Conservation (phyloP, 2,888 invertebrate genomes). For the Tipula helvola region DNA sequence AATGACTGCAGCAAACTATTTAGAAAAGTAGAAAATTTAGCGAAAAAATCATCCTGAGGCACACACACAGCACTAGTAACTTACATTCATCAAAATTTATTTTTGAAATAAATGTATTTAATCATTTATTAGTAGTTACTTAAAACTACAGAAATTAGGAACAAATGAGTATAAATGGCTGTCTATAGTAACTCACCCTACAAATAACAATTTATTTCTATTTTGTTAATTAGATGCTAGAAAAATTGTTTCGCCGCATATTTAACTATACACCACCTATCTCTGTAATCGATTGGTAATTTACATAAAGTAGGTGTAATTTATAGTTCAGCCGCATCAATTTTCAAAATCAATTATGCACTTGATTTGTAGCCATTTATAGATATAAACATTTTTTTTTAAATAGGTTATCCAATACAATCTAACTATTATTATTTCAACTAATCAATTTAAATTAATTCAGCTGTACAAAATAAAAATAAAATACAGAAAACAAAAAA, state of each 20-base stretch:
- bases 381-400: neutral
- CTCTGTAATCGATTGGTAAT: neutral
- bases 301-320: neutral
- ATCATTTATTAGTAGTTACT: no score
- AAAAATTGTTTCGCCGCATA: neutral
- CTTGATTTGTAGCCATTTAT: neutral
- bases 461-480: neutral
- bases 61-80: no score
- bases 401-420: neutral
- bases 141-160: no score
- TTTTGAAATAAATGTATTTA: no score
- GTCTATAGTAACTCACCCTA: no score
- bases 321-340: neutral
- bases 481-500: neutral
- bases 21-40: no score
- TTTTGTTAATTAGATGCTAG: no score
- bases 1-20: no score
- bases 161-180: no score
- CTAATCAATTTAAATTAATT: constrained; percentile 4
- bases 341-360: neutral
- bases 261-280: neutral
- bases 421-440: neutral
- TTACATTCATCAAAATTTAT: no score
- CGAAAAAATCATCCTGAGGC: no score
- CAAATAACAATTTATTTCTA: no score